Evolutionary conservation across 2,888 invertebrate species (phyloP).

Genomic region (Podotricha telesiphe): DNA sequence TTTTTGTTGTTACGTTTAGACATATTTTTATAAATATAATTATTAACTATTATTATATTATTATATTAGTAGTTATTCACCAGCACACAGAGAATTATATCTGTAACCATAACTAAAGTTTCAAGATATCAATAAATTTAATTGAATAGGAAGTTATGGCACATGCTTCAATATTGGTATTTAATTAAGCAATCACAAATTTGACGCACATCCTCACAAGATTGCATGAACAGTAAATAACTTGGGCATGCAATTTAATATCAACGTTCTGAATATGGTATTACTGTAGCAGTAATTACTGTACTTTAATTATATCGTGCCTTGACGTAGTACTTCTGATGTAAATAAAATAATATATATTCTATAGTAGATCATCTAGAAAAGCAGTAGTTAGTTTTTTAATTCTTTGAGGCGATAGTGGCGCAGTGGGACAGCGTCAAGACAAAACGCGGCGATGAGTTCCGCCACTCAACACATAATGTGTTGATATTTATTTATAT

Average conservation of each 20-base stretch:
- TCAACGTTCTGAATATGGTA: slow-evolving; percentile 14
- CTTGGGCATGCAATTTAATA: slow-evolving; percentile 23
- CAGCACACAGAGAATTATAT: no score
- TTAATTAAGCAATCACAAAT: slow-evolving; percentile 31
- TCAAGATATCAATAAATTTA: not conserved
- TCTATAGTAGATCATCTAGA: not conserved
- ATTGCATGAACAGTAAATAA: slow-evolving; percentile 19
- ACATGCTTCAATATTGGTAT: slow-evolving; percentile 25
- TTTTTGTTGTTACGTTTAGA: no score
- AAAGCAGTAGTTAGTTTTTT: no score
- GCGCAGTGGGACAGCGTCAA: no score
- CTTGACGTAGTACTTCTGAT: not conserved
- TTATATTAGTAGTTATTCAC: no score
- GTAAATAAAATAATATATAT: not conserved
- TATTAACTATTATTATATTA: no score
- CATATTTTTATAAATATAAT: no score
- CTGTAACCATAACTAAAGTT: not conserved
- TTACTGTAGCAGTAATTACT: slow-evolving; percentile 1
- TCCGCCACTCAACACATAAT: no score
- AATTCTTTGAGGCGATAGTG: no score
- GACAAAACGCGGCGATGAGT: no score
- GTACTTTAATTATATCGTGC: slow-evolving; percentile 2
- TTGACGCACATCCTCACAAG: slow-evolving; percentile 36
- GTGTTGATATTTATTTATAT: no score
- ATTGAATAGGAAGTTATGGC: slow-evolving; percentile 11